These are phyloP conservation scores for Cyprinodon brontotheroides DNA, from an alignment of 2,113 vertebrate genomes.

Conservation along the genomic window DNA sequence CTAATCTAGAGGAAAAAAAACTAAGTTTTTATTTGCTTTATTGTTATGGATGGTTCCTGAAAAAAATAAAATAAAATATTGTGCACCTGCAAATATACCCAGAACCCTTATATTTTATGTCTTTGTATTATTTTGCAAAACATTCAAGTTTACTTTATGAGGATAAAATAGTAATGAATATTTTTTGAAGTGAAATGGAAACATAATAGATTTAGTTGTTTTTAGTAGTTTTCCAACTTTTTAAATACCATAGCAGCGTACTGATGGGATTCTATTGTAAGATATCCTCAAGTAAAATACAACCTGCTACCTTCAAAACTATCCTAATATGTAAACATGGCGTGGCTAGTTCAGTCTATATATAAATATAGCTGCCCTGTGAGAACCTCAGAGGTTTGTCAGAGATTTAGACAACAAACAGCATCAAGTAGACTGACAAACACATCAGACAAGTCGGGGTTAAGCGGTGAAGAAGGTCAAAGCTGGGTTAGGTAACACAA, in stretches of 20 bases:
- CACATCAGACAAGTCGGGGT: not conserved
- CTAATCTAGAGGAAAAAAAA: conserved; percentile 34
- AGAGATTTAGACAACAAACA: not conserved
- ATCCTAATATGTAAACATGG: not conserved
- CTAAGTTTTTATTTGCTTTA: conserved; percentile 10
- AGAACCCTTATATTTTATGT: not conserved
- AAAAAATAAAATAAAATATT: too few relatives aligned
- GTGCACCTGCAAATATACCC: too few relatives aligned
- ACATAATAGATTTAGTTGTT: not conserved
- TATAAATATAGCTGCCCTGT: not conserved
- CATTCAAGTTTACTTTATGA: not conserved
- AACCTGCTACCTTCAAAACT: too few relatives aligned
- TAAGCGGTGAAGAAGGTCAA: not conserved
- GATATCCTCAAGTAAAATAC: too few relatives aligned
- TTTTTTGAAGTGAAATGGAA: not conserved
- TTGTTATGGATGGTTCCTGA: not conserved
- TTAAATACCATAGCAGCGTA: not conserved
- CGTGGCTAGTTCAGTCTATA: not conserved
- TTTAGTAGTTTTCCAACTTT: not conserved
- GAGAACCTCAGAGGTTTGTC: not conserved
- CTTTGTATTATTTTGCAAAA: not conserved
- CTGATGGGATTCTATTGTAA: too few relatives aligned
- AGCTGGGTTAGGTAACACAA: not conserved
- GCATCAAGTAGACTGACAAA: not conserved
- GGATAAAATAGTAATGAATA: not conserved